phyloP scores from a whole-genome alignment of 1,140 invertebrate species.

The Saxidomus purpurata region DNA sequence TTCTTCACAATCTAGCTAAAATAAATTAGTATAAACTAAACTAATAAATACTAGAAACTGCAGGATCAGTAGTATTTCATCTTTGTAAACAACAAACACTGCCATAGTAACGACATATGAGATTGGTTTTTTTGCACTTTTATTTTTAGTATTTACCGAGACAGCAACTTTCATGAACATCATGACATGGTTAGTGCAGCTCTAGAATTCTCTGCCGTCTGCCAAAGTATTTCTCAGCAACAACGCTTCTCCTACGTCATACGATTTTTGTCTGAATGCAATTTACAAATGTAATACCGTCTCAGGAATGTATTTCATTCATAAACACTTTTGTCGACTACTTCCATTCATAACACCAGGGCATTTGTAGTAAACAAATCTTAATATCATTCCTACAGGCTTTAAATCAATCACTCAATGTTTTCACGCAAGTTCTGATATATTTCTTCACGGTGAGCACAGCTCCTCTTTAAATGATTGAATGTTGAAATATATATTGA shows the following conservation, averaged over 20 bases:
- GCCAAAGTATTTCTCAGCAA: conserved; percentile 6
- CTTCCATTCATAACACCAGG: neutral
- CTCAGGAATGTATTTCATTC: conserved; percentile 9
- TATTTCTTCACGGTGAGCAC: neutral
- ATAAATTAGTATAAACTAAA: too few species aligned
- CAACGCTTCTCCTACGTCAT: conserved; percentile 17
- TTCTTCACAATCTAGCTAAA: too few species aligned
- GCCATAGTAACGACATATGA: too few species aligned
- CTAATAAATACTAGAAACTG: too few species aligned
- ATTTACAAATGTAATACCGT: conserved; percentile 33
- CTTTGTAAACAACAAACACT: too few species aligned
- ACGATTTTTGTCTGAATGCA: conserved; percentile 18
- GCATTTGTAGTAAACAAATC: neutral
- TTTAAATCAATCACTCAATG: neutral
- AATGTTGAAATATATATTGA: too few species aligned
- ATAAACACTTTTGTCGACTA: neutral
- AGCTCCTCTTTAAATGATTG: too few species aligned
- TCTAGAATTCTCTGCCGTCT: neutral
- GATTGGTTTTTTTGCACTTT: too few species aligned
- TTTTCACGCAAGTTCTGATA: neutral
- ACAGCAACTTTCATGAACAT: too few species aligned
- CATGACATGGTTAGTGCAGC: too few species aligned
- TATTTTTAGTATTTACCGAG: too few species aligned
- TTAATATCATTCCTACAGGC: neutral
- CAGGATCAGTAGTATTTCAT: too few species aligned